These are phyloP conservation scores for Chondrosia reniformis DNA, from an alignment of 37 sponge, comb jelly and placozoan species.

Conservation along the genomic window DNA sequence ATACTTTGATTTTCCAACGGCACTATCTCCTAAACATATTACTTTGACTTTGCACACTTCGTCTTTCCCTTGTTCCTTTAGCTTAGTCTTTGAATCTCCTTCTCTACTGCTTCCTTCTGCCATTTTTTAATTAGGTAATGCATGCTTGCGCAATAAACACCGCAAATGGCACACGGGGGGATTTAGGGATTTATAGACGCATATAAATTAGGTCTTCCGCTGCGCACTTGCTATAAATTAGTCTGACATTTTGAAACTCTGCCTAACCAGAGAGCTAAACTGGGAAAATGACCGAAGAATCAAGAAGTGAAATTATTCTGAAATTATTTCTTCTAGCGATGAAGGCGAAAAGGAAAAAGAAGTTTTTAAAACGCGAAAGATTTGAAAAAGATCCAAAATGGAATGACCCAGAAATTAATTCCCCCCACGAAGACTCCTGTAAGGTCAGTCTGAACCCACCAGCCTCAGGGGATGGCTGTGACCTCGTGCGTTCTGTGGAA, in stretches of 20 bases:
- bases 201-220: not conserved
- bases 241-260: too few species aligned
- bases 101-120: not conserved
- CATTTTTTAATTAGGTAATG: not conserved
- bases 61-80: not conserved
- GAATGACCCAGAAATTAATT: too few species aligned
- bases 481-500: too few species aligned
- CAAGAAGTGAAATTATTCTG: not conserved
- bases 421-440: too few species aligned
- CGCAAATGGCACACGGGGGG: not conserved
- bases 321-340: not conserved
- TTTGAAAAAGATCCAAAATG: too few species aligned
- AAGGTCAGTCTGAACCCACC: too few species aligned
- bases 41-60: slow-evolving; percentile 60
- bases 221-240: too few species aligned
- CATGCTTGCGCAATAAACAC: not conserved
- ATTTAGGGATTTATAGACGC: not conserved
- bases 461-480: too few species aligned
- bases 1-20: slow-evolving; percentile 98
- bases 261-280: not conserved
- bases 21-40: slow-evolving; percentile 97
- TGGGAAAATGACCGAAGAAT: not conserved
- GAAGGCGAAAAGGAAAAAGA: not conserved
- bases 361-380: too few species aligned
- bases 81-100: not conserved